Evolutionary conservation across 2,113 vertebrate species (phyloP).

Genomic region (Bettongia penicillata): DNA sequence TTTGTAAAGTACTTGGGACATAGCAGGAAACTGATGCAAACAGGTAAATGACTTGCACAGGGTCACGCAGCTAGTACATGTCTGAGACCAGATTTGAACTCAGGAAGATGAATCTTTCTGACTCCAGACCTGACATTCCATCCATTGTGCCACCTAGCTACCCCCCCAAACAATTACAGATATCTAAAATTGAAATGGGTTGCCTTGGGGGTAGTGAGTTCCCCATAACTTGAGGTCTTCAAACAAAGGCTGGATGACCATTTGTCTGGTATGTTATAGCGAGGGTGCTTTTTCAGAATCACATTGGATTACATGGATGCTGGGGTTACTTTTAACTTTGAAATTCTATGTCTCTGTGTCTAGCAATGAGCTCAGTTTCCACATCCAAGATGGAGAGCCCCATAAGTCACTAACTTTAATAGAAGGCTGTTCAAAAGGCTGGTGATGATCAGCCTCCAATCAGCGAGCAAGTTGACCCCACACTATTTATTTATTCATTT

Average conservation of each 20-base stretch:
- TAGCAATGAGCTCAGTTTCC: not conserved
- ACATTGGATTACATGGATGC: not conserved
- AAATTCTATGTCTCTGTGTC: not conserved
- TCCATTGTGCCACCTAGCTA: too few relatives aligned
- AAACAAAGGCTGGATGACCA: not conserved
- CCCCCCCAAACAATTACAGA: not conserved
- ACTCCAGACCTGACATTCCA: too few relatives aligned
- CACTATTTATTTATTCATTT: conserved; percentile 12
- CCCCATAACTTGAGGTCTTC: not conserved
- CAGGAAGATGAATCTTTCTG: too few relatives aligned
- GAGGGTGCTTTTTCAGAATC: not conserved
- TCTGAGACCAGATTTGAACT: too few relatives aligned
- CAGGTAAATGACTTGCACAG: too few relatives aligned
- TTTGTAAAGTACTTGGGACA: too few relatives aligned
- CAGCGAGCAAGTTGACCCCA: not conserved
- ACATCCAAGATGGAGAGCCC: not conserved
- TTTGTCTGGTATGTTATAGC: not conserved
- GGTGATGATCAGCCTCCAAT: not conserved
- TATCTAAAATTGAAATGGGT: not conserved
- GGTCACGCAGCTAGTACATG: too few relatives aligned
- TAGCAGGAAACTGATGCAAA: too few relatives aligned
- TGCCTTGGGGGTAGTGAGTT: not conserved
- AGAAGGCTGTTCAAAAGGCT: not conserved
- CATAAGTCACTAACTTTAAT: not conserved
- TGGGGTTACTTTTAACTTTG: not conserved